Percentiles rank a stretch among this genome's conserved stretches.
These are phyloP conservation scores for Nymphalis io DNA, from an alignment of 1,140 invertebrate species.

Conservation along the genomic window DNA sequence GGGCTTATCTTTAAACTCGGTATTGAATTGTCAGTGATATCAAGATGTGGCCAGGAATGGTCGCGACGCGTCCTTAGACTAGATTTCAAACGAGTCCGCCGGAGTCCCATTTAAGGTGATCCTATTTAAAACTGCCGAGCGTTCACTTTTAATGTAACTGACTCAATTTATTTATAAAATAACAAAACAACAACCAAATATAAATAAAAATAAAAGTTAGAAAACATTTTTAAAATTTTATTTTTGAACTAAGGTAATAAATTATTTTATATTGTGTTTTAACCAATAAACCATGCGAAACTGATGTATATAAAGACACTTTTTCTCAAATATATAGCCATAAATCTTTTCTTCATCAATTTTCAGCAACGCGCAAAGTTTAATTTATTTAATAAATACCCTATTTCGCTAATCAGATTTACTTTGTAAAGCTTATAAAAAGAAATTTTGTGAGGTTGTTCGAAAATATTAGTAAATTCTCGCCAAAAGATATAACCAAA, in stretches of 20 bases:
- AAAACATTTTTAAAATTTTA: conserved; percentile 10
- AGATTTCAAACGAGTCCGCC: conserved; percentile 45
- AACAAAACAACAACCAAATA: not conserved
- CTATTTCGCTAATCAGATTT: conserved; percentile 19
- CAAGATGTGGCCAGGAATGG: conserved; percentile 50
- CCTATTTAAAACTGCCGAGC: conserved; percentile 19
- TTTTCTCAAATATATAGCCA: conserved; percentile 5
- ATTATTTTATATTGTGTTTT: conserved; percentile 7
- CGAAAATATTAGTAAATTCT: conserved; percentile 38
- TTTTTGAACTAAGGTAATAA: conserved; percentile 8
- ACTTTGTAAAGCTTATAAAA: conserved; percentile 3
- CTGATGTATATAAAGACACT: not conserved
- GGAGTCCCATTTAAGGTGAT: conserved; percentile 30
- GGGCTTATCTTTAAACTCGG: conserved; percentile 45
- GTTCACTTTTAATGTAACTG: conserved; percentile 13
- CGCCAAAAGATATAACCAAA: conserved; percentile 43
- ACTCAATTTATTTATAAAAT: conserved; percentile 22
- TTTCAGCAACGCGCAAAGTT: not conserved
- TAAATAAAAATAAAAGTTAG: conserved; percentile 14
- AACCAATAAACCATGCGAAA: conserved; percentile 14
- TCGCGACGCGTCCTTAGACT: conserved; percentile 37
- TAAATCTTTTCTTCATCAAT: not conserved
- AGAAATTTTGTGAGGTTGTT: conserved; percentile 20
- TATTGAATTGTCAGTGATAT: conserved; percentile 53
- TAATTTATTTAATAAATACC: conserved; percentile 21